Evolutionary conservation across 2,113 vertebrate species (phyloP).

Genomic region (Hippocampus guttulatus): DNA sequence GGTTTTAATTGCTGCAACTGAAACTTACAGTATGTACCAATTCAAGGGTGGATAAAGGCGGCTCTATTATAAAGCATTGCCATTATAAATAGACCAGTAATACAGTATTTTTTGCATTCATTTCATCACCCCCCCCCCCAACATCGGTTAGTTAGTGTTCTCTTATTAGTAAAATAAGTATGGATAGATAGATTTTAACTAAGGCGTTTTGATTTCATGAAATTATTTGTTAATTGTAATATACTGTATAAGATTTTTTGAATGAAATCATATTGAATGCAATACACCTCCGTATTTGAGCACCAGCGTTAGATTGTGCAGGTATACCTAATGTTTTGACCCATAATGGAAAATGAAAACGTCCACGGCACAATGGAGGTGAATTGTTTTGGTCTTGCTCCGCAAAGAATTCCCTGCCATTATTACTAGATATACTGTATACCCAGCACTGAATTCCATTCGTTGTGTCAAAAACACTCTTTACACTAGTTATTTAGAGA

Average conservation of each 20-base stretch:
- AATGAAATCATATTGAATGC: no score
- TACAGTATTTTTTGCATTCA: no score
- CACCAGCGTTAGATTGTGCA: neutral
- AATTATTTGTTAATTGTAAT: no score
- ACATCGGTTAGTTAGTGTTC: no score
- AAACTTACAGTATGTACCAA: neutral
- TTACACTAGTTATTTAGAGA: neutral
- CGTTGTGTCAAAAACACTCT: neutral
- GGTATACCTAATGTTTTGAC: neutral
- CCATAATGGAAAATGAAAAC: neutral
- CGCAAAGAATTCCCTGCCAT: neutral
- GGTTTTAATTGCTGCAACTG: neutral
- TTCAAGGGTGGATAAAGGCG: neutral
- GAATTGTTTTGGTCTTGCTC: neutral
- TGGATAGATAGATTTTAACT: no score
- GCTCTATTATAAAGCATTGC: neutral
- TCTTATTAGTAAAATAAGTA: no score
- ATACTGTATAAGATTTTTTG: no score
- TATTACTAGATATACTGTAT: neutral
- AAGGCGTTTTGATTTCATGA: no score
- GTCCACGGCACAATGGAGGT: neutral
- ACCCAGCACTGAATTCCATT: slow-evolving; percentile 2
- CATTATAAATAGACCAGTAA: neutral
- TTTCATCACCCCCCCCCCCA: no score
- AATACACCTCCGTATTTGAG: no score